Evolutionary conservation across 2,797 vertebrate genomes (phyloP), one percentile per base, ranked within the genome.

Genomic region (Lepilemur ruficaudatus): DNA sequence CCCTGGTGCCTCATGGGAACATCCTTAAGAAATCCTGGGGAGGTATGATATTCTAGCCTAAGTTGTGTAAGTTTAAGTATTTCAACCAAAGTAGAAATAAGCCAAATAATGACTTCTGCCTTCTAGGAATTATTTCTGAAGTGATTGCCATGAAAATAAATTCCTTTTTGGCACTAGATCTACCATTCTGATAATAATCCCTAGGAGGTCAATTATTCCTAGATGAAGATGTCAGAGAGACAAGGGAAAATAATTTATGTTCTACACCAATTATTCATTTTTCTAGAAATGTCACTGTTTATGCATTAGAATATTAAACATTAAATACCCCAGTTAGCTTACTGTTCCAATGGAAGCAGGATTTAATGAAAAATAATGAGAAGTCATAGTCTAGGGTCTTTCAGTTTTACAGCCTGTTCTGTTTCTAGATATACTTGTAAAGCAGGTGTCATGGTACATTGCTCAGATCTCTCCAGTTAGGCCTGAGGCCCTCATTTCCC

Each of bases 71-170:
- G 20, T 59, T 95, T 65, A 22, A 88, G 7, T 25, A 81, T 73
- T 95, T 90, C 52, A 92, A 2, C 14, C 48, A 65, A 52, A 5
- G 13, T 70, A 43, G 48, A 80, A 80, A 85, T 73, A 88, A 87
- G 22, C 10, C 25, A 76, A 70, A 69, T 59, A 63, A 50, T 69
- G n/a, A 83, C 50, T 87, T 95, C 82, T 96, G 43, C 12, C 48
- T 89, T 89, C 90, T 75, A 76, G n/a, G 18, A 92, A 59, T 85
- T 90, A 61, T 84, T 95, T 94, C 79, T 90, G 32, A 90, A 20
- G n/a, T 20, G 35, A 89, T 1, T 50, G 46, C 63, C 50, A 75
- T 76, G 57, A 89, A 67, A 93, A 72, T 85, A 84, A 55, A 3
- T 93, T 93, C 18, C 8, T 43, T 75, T 96, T 83, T 91, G 63